Percentiles rank a stretch among this genome's conserved stretches.
Evolutionary conservation across 2,888 invertebrate species (phyloP).

Genomic region (Clusia tigrina): DNA sequence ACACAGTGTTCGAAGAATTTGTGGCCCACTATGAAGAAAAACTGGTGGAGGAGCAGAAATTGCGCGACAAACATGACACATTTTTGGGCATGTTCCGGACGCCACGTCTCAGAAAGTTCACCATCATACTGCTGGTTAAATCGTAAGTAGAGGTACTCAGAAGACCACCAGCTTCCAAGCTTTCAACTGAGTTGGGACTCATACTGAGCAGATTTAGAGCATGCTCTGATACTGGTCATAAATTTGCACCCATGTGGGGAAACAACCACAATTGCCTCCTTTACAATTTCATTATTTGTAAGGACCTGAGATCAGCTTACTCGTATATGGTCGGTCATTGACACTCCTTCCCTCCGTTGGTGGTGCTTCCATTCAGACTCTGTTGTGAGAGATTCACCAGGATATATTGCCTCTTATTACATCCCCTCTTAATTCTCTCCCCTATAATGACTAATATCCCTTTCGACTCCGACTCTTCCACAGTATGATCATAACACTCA

Average conservation of each 20-base stretch:
- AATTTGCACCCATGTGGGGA: no score
- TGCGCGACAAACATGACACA: constrained; percentile 45
- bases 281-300: no score
- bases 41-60: constrained; percentile 39
- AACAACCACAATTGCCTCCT: no score
- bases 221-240: neutral
- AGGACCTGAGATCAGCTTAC: no score
- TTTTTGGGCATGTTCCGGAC: constrained; percentile 67
- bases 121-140: constrained; percentile 68
- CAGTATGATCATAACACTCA: constrained; percentile 69
- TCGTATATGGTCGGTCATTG: no score
- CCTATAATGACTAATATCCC: neutral
- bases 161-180: neutral
- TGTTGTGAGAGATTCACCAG: neutral
- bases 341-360: no score
- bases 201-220: neutral
- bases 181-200: neutral
- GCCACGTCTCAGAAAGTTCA: constrained; percentile 67
- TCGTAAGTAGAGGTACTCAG: constrained; percentile 68
- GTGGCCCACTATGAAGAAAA: constrained; percentile 52
- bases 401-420: neutral
- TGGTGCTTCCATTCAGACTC: neutral
- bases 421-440: constrained; percentile 1
- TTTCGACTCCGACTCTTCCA: neutral
- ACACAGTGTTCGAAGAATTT: constrained; percentile 64